Evolutionary conservation across 2,888 invertebrate genomes (phyloP).

Genomic region (Cheilosia scutellata): DNA sequence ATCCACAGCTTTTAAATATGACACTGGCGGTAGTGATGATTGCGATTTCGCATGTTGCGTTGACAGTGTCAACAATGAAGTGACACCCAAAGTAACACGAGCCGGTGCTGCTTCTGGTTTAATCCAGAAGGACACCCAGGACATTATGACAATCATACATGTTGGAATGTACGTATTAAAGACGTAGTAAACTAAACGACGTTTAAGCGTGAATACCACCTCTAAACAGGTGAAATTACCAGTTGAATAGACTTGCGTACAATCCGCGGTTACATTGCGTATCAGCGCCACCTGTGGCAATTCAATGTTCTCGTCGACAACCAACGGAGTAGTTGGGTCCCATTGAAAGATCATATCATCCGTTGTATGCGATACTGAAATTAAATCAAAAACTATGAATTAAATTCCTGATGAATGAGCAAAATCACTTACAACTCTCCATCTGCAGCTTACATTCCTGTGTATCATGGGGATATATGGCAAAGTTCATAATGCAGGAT

Average conservation of each 20-base stretch:
- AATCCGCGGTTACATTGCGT: constrained; percentile 94
- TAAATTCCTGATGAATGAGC: neutral
- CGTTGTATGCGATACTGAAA: constrained; percentile 93
- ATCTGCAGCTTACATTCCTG: constrained; percentile 97
- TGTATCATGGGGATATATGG: constrained; percentile 97
- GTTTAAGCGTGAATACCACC: constrained; percentile 94
- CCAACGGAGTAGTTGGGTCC: constrained; percentile 94
- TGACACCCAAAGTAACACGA: constrained; percentile 95
- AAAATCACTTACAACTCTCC: constrained; percentile 92
- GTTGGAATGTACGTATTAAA: constrained; percentile 98
- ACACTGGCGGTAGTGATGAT: constrained; percentile 96
- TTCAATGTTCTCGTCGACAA: constrained; percentile 94
- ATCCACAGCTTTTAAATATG: constrained; percentile 96
- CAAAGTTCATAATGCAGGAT: constrained; percentile 97
- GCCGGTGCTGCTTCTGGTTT: constrained; percentile 97
- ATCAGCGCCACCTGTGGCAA: constrained; percentile 94
- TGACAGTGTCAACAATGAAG: constrained; percentile 93
- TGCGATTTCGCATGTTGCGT: constrained; percentile 97
- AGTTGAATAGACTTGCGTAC: constrained; percentile 88
- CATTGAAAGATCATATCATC: constrained; percentile 95
- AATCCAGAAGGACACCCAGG: constrained; percentile 98
- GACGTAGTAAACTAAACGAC: constrained; percentile 95
- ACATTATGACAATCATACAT: constrained; percentile 97
- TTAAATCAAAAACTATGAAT: constrained; percentile 12
- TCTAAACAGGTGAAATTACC: constrained; percentile 96